phyloP scores from a whole-genome alignment of 2,797 vertebrate species.

The Cossypha heuglini region DNA sequence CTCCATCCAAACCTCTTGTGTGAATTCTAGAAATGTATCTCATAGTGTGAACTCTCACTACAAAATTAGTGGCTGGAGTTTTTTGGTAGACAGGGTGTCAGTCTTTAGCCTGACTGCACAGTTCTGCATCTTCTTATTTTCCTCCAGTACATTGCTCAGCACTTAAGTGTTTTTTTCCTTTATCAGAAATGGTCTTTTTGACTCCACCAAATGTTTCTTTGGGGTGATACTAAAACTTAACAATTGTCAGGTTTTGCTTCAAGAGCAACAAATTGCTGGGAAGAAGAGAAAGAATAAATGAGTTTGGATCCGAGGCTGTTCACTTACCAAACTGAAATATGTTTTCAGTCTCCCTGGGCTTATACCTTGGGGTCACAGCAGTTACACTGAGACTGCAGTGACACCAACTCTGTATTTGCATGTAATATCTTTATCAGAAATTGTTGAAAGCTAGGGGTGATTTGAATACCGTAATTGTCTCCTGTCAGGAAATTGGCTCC shows the following conservation, averaged over 20 bases:
- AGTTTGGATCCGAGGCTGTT: background rate
- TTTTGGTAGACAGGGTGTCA: background rate
- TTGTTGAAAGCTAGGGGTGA: background rate
- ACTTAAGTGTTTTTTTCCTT: rapidly evolving
- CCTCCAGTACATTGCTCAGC: background rate
- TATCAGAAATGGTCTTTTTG: background rate
- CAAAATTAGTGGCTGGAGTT: background rate
- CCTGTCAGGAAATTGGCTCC: background rate
- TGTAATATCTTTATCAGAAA: background rate
- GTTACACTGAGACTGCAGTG: background rate
- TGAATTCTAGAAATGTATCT: background rate
- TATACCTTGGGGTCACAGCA: background rate
- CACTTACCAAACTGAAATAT: background rate
- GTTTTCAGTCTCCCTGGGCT: background rate
- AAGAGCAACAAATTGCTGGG: background rate
- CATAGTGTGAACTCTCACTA: background rate
- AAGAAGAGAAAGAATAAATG: background rate
- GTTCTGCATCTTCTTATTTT: background rate
- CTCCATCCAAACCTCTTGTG: background rate
- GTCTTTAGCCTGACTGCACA: background rate
- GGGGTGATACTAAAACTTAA: background rate
- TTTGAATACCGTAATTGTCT: background rate
- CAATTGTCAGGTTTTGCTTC: background rate
- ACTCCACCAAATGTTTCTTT: background rate
- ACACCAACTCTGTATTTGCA: background rate